Base-by-base conservation (phyloP, 2,113 vertebrate species). In the Elaphurus davidianus region DNA sequence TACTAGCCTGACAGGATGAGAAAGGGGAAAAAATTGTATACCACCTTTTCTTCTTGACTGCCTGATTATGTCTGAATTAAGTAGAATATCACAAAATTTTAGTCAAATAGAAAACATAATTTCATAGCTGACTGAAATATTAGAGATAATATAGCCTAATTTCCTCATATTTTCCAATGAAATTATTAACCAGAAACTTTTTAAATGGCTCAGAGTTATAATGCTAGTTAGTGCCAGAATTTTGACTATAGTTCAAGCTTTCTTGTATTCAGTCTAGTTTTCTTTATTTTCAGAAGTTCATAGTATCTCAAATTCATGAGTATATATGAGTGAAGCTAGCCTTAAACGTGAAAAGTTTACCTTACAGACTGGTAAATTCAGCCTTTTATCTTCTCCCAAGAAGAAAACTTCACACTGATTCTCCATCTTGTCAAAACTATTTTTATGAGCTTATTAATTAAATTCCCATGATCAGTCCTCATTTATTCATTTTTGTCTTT, bases 11-110 rank as follows among this genome's bases (percentile, higher is more conserved):
- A 6, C 64, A 62, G 33, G 16, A 25, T 88, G 5, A 19, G 16
- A 81, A 23, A 52, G 27, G 1, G 9, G 6, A 23, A 7, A 83
- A 87, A 33, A 85, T 62, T 92, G 6, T 0, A 11, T 47, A 11
- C 3, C 87, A n/a, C 3, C 7, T 92, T 96, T 91, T 76, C 59
- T 83, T 96, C 64, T 55, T 94, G 5, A 43, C 43, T 74, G 4
- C 19, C 50, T 59, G 43, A 86, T 98, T 74, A 87, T n/a, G 91
- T 96, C 30, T 89, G 19, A 88, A 90, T 71, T 79, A 91, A 40
- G 76, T n/a, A 84, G 14, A 16, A 83, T 86, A 88, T 87, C 64
- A 83, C 36, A 93, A 52, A 89, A 79, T 78, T 54, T 92, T 95
- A 94, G 40, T 43, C 15, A 91, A 55, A 81, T 59, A 67, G 62